phyloP scores from a whole-genome alignment of 2,888 invertebrate species.

The Alloscopus bannaensis region DNA sequence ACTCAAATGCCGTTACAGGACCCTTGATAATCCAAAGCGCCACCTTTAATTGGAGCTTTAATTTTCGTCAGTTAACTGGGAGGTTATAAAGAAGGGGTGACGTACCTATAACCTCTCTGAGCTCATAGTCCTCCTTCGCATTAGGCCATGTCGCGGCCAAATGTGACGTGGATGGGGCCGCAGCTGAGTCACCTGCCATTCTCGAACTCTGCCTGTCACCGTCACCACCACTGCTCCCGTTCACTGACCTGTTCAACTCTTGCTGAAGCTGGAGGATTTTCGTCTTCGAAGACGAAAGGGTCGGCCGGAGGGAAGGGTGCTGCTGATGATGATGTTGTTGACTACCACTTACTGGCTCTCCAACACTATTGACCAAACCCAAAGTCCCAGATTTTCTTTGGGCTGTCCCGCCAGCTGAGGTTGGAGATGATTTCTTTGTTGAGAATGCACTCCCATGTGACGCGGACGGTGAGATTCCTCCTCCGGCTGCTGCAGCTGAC shows the following conservation, averaged over 20 bases:
- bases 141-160: slow-evolving; percentile 85
- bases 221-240: slow-evolving; percentile 53
- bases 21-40: too few species aligned
- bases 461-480: too few species aligned
- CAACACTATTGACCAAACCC: slow-evolving; percentile 66
- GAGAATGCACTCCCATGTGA: slow-evolving; percentile 61
- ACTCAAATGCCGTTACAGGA: too few species aligned
- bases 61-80: not conserved
- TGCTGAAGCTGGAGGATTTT: slow-evolving; percentile 57
- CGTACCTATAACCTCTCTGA: slow-evolving; percentile 93
- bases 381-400: slow-evolving; percentile 67
- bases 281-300: slow-evolving; percentile 54
- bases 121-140: slow-evolving; percentile 92
- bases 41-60: too few species aligned
- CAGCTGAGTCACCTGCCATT: slow-evolving; percentile 68
- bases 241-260: slow-evolving; percentile 43
- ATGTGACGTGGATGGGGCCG: slow-evolving; percentile 71
- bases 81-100: not conserved
- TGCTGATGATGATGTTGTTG: slow-evolving; percentile 16
- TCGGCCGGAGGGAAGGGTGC: slow-evolving; percentile 32
- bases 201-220: slow-evolving; percentile 42
- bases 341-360: slow-evolving; percentile 32
- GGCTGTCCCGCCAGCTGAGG: slow-evolving; percentile 67
- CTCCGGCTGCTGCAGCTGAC: slow-evolving; percentile 37
- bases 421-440: slow-evolving; percentile 62